Conservation (phyloP, 2,113 vertebrate species). For the Nerophis lumbriciformis region DNA sequence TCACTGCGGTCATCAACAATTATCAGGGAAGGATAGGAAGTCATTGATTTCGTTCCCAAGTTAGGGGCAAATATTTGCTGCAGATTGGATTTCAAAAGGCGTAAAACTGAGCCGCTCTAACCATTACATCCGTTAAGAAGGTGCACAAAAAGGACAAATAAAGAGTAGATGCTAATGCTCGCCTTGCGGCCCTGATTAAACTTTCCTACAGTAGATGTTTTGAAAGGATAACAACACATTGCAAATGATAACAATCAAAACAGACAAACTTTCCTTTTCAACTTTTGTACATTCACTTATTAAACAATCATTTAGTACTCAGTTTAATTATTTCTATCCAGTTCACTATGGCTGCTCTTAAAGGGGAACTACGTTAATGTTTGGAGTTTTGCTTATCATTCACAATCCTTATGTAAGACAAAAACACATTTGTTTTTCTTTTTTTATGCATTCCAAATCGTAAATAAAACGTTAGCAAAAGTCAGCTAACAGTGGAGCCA, state of each 20-base stretch:
- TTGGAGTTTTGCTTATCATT: no score
- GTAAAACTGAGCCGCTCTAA: background rate
- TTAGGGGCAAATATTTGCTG: background rate
- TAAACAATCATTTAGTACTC: no score
- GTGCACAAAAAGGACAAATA: background rate
- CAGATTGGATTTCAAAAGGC: background rate
- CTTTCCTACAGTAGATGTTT: background rate
- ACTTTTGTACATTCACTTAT: no score
- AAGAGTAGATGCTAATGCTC: background rate
- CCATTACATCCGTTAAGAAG: background rate
- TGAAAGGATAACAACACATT: background rate
- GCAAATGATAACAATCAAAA: background rate
- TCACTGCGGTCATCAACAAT: conserved; percentile 4
- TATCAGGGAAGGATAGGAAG: background rate
- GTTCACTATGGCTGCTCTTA: no score
- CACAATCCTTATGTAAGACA: no score
- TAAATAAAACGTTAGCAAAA: no score
- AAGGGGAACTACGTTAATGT: no score
- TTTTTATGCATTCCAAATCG: no score
- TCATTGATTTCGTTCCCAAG: background rate
- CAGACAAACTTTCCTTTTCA: background rate
- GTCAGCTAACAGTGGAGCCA: no score
- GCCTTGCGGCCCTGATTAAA: background rate
- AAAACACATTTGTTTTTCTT: no score
- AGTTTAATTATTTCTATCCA: no score